Evolutionary conservation across 1,140 invertebrate genomes (phyloP).

Genomic region (Cydia fagiglandana): DNA sequence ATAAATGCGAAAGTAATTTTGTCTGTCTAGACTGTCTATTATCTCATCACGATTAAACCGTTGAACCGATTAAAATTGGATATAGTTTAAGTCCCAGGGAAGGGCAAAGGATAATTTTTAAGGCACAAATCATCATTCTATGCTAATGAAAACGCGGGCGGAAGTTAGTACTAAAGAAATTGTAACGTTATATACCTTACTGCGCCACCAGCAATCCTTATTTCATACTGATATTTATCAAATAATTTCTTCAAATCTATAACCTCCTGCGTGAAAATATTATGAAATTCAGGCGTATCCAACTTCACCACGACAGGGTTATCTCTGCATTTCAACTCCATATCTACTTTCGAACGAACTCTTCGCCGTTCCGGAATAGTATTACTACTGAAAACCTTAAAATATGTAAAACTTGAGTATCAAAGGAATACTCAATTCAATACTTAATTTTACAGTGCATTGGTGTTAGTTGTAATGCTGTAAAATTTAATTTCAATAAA

Average conservation of each 20-base stretch:
- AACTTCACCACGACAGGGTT: conserved; percentile 86
- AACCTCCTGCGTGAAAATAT: conserved; percentile 91
- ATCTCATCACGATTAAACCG: neutral
- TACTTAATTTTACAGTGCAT: too few species aligned
- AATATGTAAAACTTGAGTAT: conserved; percentile 21
- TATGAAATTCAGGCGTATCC: conserved; percentile 86
- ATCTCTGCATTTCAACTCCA: conserved; percentile 77
- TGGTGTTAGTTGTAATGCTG: too few species aligned
- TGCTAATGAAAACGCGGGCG: neutral
- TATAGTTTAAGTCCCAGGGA: too few species aligned
- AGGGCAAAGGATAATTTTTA: too few species aligned
- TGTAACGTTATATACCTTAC: conserved; percentile 81
- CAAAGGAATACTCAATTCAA: conserved; percentile 23
- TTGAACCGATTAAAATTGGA: neutral
- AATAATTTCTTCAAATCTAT: conserved; percentile 86
- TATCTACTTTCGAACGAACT: conserved; percentile 62
- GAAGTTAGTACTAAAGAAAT: conserved; percentile 17
- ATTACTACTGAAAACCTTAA: conserved; percentile 46
- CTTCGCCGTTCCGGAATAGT: conserved; percentile 40
- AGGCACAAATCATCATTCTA: too few species aligned
- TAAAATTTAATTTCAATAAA: too few species aligned
- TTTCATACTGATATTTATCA: conserved; percentile 89
- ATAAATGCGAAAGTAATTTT: too few species aligned
- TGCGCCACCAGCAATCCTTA: conserved; percentile 96
- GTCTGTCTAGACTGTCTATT: too few species aligned